Conservation (phyloP, 2,113 vertebrate species). For the Neolamprologus caudopunctatus region DNA sequence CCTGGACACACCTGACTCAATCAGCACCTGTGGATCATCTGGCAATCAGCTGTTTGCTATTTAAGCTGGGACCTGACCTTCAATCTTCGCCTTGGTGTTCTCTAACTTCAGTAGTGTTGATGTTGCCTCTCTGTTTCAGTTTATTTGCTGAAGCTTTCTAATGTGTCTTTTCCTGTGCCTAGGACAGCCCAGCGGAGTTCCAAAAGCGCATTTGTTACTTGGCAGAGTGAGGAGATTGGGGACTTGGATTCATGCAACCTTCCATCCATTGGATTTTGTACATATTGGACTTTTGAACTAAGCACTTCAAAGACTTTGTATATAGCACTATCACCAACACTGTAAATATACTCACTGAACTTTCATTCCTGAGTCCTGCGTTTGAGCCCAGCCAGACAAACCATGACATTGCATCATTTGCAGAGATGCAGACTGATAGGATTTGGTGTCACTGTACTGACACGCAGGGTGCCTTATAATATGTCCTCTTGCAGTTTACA, state of each 20-base stretch:
- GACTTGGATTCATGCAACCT: not conserved
- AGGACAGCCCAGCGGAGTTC: not conserved
- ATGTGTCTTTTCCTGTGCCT: not conserved
- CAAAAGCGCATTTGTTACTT: not conserved
- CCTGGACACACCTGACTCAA: not conserved
- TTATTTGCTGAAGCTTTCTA: not conserved
- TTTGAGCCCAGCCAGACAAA: not conserved
- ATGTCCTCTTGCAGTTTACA: not conserved
- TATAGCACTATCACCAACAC: not conserved
- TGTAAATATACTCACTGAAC: not conserved
- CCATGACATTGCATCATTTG: not conserved
- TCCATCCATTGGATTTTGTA: not conserved
- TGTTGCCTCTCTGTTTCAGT: not conserved
- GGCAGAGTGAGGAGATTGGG: not conserved
- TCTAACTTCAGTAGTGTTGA: not conserved
- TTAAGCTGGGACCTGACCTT: not conserved
- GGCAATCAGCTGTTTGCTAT: not conserved
- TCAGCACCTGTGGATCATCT: not conserved
- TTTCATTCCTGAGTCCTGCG: not conserved
- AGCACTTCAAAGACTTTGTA: not conserved
- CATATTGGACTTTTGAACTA: not conserved
- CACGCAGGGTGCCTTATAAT: not conserved
- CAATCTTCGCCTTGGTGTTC: rapidly evolving
- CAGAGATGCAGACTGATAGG: not conserved
- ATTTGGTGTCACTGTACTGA: not conserved